A percentile compares a stretch with the other conserved stretches of the same genome.
Conservation (phyloP, 2,113 vertebrate species). For the Vulpes ferrilata region DNA sequence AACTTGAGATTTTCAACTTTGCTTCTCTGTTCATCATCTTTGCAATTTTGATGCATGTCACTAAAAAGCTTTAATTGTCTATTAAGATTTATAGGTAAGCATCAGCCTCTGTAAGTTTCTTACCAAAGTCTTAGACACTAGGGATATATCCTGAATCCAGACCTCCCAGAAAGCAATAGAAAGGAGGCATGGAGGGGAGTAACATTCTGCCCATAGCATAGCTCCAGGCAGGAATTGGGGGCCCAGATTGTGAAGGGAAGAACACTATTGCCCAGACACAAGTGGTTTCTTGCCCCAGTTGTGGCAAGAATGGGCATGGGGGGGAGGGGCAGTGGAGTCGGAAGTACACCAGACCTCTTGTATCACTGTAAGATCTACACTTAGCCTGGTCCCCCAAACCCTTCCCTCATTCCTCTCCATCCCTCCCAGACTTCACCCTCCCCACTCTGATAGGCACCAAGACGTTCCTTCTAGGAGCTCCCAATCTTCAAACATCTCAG, state of each 20-base stretch:
- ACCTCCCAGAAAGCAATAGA: constrained; percentile 80
- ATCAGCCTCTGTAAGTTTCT: constrained; percentile 94
- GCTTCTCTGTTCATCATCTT: constrained; percentile 94
- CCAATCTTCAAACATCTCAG: background rate
- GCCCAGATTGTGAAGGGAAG: background rate
- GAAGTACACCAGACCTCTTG: background rate
- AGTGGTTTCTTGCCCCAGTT: background rate
- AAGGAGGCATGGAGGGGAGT: background rate
- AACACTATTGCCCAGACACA: background rate
- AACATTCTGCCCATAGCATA: background rate
- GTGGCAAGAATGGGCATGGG: background rate
- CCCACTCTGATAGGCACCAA: background rate
- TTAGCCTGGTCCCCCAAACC: background rate
- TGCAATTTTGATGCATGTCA: constrained; percentile 94
- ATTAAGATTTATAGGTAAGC: constrained; percentile 95
- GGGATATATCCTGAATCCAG: constrained; percentile 93
- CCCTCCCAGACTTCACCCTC: background rate
- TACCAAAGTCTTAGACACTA: constrained; percentile 93
- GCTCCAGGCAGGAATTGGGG: background rate
- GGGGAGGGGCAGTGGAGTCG: background rate
- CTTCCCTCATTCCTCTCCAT: background rate
- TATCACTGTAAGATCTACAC: background rate
- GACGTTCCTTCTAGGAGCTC: background rate
- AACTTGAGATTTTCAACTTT: constrained; percentile 89
- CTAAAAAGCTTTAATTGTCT: constrained; percentile 94